Conservation (phyloP, 2,888 invertebrate genomes). For the Rapana venosa region DNA sequence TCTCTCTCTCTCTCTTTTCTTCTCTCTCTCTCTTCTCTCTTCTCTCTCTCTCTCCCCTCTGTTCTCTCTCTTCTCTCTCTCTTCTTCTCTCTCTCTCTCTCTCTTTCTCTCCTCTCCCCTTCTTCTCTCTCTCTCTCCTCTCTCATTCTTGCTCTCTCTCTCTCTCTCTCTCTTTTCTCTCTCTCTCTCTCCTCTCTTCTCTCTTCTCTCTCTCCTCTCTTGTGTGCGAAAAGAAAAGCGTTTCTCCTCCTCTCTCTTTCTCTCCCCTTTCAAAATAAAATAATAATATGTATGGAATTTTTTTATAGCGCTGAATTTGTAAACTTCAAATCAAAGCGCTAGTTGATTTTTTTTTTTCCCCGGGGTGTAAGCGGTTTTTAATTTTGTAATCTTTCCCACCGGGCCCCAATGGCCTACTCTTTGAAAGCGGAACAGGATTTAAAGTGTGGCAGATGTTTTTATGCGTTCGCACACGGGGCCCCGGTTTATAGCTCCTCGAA, state of each 20-base stretch:
- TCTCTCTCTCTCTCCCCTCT: not conserved
- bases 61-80: not conserved
- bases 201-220: not conserved
- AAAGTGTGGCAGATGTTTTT: too few relatives aligned
- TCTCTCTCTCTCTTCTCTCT: not conserved
- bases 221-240: not conserved
- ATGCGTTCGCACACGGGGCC: too few relatives aligned
- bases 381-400: conserved; percentile 77
- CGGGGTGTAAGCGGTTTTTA: not conserved
- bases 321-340: too few relatives aligned
- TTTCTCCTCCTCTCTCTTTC: not conserved
- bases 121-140: not conserved
- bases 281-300: not conserved
- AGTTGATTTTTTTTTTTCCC: too few relatives aligned
- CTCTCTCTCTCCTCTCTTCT: not conserved
- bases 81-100: not conserved
- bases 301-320: not conserved
- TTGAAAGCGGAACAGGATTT: too few relatives aligned
- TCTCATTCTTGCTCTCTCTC: too few relatives aligned
- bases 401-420: conserved; percentile 74
- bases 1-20: not conserved
- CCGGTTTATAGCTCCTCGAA: too few relatives aligned
- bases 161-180: not conserved
- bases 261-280: not conserved
- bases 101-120: not conserved